phyloP scores from a whole-genome alignment of 2,888 invertebrate species.

The Ecdyonurus torrentis region DNA sequence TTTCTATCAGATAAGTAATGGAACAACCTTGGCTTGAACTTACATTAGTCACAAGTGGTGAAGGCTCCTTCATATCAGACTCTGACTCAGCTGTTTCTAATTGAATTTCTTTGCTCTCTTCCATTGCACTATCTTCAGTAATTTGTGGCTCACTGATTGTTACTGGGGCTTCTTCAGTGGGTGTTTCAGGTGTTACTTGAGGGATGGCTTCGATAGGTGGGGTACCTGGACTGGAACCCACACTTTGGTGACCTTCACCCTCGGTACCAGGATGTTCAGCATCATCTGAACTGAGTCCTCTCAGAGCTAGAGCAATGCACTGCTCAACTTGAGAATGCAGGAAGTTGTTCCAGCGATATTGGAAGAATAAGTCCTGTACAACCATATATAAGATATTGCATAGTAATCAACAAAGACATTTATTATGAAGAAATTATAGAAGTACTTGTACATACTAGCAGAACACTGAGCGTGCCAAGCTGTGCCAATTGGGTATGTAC shows the following conservation, averaged over 20 bases:
- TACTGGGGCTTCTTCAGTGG: background rate
- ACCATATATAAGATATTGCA: constrained; percentile 21
- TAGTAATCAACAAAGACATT: constrained; percentile 3
- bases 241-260: background rate
- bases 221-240: background rate
- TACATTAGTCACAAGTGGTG: constrained; percentile 2
- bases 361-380: constrained; percentile 74
- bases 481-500: constrained; percentile 47
- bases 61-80: background rate
- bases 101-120: background rate
- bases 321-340: constrained; percentile 78
- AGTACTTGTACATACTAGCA: constrained; percentile 29
- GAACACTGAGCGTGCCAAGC: constrained; percentile 35
- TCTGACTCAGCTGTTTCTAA: background rate
- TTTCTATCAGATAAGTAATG: no score
- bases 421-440: no score
- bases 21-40: background rate
- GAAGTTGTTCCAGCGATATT: constrained; percentile 88
- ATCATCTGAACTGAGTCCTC: constrained; percentile 17
- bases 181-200: background rate
- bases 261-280: background rate
- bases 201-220: background rate
- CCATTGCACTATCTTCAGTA: background rate
- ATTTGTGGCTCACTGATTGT: background rate
- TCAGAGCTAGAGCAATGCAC: constrained; percentile 55